phyloP scores from a whole-genome alignment of 2,113 vertebrate genomes.

The Apodemus speciosus region DNA sequence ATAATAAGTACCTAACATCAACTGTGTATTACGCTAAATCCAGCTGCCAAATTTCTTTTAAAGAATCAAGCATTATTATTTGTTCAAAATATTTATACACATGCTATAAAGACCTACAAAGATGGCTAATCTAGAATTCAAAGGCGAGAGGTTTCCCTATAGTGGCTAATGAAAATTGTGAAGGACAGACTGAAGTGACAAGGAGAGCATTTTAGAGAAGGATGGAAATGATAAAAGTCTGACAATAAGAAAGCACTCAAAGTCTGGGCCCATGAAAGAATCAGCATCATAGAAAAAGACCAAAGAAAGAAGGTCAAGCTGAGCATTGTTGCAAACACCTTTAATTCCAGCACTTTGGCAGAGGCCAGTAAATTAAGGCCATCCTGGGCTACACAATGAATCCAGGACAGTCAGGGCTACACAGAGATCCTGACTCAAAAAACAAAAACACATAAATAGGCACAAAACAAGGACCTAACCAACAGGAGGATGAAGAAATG shows the following conservation, averaged over 20 bases:
- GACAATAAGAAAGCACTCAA: background rate
- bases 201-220: conserved; percentile 17
- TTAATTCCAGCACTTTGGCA: background rate
- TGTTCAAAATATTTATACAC: conserved; percentile 46
- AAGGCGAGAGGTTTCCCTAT: conserved; percentile 38
- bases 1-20: background rate
- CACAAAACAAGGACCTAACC: background rate
- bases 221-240: background rate
- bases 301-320: background rate
- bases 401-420: background rate
- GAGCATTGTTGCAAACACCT: background rate
- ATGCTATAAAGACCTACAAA: background rate
- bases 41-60: background rate
- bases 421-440: background rate
- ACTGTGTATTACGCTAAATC: conserved; percentile 27
- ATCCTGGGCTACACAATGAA: background rate
- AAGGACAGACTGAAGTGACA: background rate
- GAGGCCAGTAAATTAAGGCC: background rate
- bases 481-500: background rate
- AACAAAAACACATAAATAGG: background rate
- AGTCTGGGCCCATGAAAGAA: background rate
- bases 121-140: background rate
- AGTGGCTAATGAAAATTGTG: background rate
- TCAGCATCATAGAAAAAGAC: background rate
- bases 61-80: conserved; percentile 44